Evolutionary conservation across 2,888 invertebrate genomes (phyloP).

Genomic region (Caenorhabditis wallacei): DNA sequence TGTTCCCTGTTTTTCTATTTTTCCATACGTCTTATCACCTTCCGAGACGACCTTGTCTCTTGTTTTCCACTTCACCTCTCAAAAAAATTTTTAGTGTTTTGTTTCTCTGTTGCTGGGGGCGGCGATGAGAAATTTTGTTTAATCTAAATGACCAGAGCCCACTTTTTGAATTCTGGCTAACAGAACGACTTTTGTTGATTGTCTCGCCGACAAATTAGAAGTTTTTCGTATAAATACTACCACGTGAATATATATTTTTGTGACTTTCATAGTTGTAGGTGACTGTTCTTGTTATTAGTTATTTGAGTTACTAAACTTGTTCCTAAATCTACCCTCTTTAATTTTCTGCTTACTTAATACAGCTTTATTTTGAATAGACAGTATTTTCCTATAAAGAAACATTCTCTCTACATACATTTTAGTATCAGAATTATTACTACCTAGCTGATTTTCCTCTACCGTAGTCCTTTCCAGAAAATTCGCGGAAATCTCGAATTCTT

Average conservation of each 20-base stretch:
- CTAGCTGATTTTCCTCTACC: no score
- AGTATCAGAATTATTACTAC: no score
- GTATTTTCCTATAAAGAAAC: no score
- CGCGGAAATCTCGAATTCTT: background rate
- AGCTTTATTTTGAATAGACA: no score
- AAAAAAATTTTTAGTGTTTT: conserved; percentile 40
- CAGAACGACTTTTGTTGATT: conserved; percentile 1
- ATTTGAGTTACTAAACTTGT: no score
- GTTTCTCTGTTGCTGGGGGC: conserved; percentile 19
- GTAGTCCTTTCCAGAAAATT: no score
- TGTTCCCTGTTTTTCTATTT: conserved; percentile 16
- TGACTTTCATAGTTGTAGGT: background rate
- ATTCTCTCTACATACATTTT: no score
- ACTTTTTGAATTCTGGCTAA: conserved; percentile 20
- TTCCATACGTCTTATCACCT: conserved; percentile 37
- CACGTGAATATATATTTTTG: background rate
- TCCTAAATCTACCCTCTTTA: no score
- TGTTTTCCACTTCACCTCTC: conserved; percentile 37
- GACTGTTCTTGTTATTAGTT: no score
- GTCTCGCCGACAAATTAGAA: background rate
- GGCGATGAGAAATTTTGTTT: conserved; percentile 13
- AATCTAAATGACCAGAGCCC: conserved; percentile 41
- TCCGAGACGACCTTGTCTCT: conserved; percentile 42
- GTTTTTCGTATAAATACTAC: background rate
- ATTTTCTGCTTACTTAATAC: no score